phyloP scores from a whole-genome alignment of 2,113 vertebrate genomes.

The Dasyornis broadbenti region DNA sequence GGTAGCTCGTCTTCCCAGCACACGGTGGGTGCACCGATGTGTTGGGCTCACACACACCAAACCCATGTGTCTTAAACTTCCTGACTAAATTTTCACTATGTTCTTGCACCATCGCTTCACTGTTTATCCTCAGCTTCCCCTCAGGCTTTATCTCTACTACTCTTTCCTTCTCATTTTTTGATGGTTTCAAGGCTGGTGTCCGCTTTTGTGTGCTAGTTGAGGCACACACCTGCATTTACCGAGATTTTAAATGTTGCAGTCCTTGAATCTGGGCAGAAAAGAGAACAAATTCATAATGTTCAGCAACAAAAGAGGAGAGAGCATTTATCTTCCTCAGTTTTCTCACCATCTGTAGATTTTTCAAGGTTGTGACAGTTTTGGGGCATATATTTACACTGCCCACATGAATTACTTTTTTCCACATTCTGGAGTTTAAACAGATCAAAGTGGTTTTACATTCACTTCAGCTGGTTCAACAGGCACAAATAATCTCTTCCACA shows the following conservation, averaged over 20 bases:
- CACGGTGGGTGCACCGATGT: rapidly evolving
- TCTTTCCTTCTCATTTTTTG: not conserved
- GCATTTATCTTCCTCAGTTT: not conserved
- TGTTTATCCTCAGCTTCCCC: not conserved
- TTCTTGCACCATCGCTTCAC: not conserved
- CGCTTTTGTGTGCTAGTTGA: not conserved
- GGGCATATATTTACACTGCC: not conserved
- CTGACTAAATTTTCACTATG: not conserved
- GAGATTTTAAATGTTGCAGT: not conserved
- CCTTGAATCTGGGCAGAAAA: not conserved
- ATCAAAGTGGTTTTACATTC: not conserved
- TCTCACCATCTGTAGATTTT: not conserved
- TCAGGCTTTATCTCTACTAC: not conserved
- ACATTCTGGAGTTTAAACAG: not conserved
- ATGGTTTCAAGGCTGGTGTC: rapidly evolving
- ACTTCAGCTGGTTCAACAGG: not conserved
- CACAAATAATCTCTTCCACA: not conserved
- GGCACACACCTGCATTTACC: not conserved
- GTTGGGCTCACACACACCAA: rapidly evolving
- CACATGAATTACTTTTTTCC: not conserved
- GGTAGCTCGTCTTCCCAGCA: not conserved
- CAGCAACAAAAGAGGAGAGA: not conserved
- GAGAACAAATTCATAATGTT: not conserved
- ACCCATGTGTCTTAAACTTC: not conserved
- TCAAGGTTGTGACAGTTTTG: not conserved